Conservation (phyloP, 2,888 invertebrate species). For the Apodemia mormo region DNA sequence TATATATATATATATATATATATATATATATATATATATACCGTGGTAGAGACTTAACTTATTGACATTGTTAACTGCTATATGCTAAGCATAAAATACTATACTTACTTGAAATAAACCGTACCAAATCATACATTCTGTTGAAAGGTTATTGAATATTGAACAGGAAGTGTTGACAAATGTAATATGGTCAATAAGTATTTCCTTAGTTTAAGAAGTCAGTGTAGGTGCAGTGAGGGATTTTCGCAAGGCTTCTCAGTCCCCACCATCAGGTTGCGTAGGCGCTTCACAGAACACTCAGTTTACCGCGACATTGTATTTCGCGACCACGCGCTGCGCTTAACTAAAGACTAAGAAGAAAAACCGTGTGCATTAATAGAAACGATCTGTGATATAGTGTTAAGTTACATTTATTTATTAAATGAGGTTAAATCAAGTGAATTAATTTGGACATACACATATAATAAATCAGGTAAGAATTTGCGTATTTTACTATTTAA, state of each 20-base stretch:
- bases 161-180: slow-evolving; percentile 36
- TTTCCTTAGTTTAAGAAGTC: slow-evolving; percentile 39
- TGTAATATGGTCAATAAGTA: slow-evolving; percentile 34
- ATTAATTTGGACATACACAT: background rate
- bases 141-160: slow-evolving; percentile 26
- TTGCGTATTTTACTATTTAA: background rate
- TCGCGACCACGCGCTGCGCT: slow-evolving; percentile 54
- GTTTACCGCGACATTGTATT: slow-evolving; percentile 51
- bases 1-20: too few relatives aligned
- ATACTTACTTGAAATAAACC: background rate
- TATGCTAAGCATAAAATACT: too few relatives aligned
- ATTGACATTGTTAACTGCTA: too few relatives aligned
- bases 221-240: slow-evolving; percentile 46
- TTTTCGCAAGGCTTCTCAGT: slow-evolving; percentile 77
- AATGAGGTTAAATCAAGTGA: slow-evolving; percentile 34
- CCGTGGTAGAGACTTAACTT: too few relatives aligned
- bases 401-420: slow-evolving; percentile 59
- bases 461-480: background rate
- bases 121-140: background rate
- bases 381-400: slow-evolving; percentile 76
- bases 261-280: slow-evolving; percentile 62
- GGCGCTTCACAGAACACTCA: slow-evolving; percentile 54
- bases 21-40: too few relatives aligned
- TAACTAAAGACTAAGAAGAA: slow-evolving; percentile 44
- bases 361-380: slow-evolving; percentile 64